A percentile compares a stretch with the other conserved stretches of the same genome.
These are phyloP conservation scores for Sarcoramphus papa DNA, from an alignment of 2,797 vertebrate species.

Conservation along the genomic window DNA sequence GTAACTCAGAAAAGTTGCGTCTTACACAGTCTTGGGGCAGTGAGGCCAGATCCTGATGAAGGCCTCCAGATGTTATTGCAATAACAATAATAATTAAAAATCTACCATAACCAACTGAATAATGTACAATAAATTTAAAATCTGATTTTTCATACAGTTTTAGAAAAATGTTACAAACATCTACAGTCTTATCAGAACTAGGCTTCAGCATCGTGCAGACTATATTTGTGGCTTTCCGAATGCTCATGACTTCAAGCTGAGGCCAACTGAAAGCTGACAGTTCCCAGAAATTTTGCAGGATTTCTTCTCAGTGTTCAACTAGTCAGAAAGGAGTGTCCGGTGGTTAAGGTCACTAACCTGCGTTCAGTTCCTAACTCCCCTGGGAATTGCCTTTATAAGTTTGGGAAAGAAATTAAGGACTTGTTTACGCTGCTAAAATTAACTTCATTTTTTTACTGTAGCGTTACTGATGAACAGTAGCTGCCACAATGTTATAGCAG, in stretches of 20 bases:
- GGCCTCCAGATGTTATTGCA: conserved; percentile 30
- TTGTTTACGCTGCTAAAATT: conserved; percentile 39
- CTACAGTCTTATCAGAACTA: not conserved
- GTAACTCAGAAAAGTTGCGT: rapidly evolving
- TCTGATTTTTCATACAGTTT: not conserved
- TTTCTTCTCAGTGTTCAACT: not conserved
- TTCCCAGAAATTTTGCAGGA: not conserved
- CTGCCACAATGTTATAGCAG: not conserved
- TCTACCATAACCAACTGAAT: not conserved
- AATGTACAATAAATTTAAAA: not conserved
- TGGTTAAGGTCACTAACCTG: conserved; percentile 1
- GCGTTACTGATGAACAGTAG: not conserved
- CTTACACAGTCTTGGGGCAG: not conserved
- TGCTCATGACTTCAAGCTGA: not conserved
- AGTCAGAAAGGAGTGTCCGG: not conserved
- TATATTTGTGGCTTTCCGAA: not conserved
- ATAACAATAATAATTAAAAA: not conserved
- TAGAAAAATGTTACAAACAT: not conserved
- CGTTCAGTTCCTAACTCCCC: not conserved
- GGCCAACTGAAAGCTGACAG: not conserved
- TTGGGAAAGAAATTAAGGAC: conserved; percentile 12
- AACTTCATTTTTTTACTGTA: not conserved
- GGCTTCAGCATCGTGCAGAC: rapidly evolving
- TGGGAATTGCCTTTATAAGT: not conserved
- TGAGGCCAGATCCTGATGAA: not conserved